These are phyloP conservation scores for Drusus annulatus DNA, from an alignment of 1,140 invertebrate species.

Conservation along the genomic window DNA sequence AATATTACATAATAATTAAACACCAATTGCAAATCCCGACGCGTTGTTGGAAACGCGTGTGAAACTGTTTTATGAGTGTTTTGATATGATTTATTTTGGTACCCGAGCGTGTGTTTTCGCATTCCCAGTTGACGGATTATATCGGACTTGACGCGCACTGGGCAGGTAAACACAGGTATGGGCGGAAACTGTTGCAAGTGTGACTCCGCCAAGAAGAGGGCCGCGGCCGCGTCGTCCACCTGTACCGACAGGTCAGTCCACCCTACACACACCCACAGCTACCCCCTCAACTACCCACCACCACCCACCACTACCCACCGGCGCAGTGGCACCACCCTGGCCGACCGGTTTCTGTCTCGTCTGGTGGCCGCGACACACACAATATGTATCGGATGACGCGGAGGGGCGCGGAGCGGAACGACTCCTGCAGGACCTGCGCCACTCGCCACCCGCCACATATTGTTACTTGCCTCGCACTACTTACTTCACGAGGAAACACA, in stretches of 20 bases:
- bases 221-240: constrained; percentile 41
- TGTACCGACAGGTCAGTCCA: constrained; percentile 30
- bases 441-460: too few species aligned
- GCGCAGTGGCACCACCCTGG: too few species aligned
- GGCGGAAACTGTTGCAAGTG: constrained; percentile 56
- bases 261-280: background rate
- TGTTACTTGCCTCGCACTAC: too few species aligned
- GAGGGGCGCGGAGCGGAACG: background rate
- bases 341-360: too few species aligned
- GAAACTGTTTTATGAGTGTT: constrained; percentile 37
- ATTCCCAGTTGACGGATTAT: constrained; percentile 25
- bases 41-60: constrained; percentile 22
- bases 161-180: constrained; percentile 31
- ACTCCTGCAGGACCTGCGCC: background rate
- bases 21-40: background rate
- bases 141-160: constrained; percentile 22
- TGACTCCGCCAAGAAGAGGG: constrained; percentile 48
- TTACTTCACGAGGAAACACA: too few species aligned
- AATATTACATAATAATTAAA: constrained; percentile 6
- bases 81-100: constrained; percentile 30
- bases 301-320: too few species aligned
- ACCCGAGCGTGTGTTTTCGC: constrained; percentile 5
- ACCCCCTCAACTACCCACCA: too few species aligned
- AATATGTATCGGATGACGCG: background rate
- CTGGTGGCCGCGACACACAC: background rate